Conservation (phyloP, 2,888 invertebrate genomes). For the Clitarchus hookeri region DNA sequence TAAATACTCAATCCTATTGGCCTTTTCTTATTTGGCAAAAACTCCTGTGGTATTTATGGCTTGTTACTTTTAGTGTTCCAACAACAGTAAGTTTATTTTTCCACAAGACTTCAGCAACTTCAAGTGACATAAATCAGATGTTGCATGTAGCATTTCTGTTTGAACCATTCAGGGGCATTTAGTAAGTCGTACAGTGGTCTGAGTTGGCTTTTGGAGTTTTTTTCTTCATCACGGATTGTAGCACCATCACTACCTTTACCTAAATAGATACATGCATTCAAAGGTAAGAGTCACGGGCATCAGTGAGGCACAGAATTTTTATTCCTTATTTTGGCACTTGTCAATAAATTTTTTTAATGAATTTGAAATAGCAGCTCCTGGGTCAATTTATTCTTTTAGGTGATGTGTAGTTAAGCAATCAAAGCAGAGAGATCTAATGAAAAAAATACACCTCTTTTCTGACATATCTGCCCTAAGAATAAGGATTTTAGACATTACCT, state of each 20-base stretch:
- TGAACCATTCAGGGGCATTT: conserved; percentile 37
- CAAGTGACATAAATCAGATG: conserved; percentile 45
- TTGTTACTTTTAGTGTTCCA: conserved; percentile 46
- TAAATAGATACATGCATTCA: conserved; percentile 36
- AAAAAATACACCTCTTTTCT: neutral
- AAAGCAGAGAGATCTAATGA: neutral
- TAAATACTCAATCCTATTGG: neutral
- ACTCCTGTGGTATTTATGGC: conserved; percentile 38
- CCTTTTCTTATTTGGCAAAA: conserved; percentile 1
- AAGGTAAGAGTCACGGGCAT: conserved; percentile 41
- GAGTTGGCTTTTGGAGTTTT: conserved; percentile 40
- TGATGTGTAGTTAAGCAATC: neutral
- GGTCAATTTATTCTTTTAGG: neutral
- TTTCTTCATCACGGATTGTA: conserved; percentile 33
- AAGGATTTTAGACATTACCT: neutral
- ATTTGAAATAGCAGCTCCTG: conserved; percentile 15
- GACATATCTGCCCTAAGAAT: neutral
- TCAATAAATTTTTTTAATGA: neutral
- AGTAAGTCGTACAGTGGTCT: conserved; percentile 37
- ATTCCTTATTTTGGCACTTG: conserved; percentile 42
- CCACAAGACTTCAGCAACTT: conserved; percentile 40
- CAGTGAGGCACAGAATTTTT: conserved; percentile 40
- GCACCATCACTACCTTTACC: conserved; percentile 38
- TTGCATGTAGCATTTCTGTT: conserved; percentile 46
- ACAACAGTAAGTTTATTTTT: conserved; percentile 41